phyloP scores from a whole-genome alignment of 2,888 invertebrate genomes.

The Gordius sp. region DNA sequence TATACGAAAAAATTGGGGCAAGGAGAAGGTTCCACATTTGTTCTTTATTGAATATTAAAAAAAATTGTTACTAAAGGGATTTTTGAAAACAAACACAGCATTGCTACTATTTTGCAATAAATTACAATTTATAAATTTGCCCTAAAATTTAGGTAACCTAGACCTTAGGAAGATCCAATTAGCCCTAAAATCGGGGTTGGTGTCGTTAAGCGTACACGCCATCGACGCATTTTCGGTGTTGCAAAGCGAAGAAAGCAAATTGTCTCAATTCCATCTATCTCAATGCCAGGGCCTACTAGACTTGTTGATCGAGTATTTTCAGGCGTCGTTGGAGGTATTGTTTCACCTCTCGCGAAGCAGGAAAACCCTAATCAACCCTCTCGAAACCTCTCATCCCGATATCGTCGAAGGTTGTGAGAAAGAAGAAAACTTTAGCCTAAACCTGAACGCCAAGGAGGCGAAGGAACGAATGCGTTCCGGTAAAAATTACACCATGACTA shows the following conservation, averaged over 20 bases:
- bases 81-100: not conserved
- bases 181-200: not conserved
- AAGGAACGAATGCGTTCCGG: not conserved
- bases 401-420: not conserved
- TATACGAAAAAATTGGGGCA: too few species aligned
- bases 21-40: not conserved
- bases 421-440: not conserved
- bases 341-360: not conserved
- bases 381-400: not conserved
- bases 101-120: too few species aligned
- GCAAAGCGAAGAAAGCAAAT: not conserved
- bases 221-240: not conserved
- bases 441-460: not conserved
- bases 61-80: not conserved
- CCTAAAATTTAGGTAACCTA: not conserved
- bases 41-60: not conserved
- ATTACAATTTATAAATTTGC: not conserved
- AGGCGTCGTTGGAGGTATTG: not conserved
- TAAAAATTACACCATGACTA: conserved; percentile 4
- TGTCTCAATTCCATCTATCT: not conserved
- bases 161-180: not conserved
- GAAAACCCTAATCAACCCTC: not conserved
- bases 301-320: not conserved
- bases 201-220: not conserved
- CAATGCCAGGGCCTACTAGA: not conserved